phyloP scores from a whole-genome alignment of 2,888 invertebrate species.

The Apodemia mormo region DNA sequence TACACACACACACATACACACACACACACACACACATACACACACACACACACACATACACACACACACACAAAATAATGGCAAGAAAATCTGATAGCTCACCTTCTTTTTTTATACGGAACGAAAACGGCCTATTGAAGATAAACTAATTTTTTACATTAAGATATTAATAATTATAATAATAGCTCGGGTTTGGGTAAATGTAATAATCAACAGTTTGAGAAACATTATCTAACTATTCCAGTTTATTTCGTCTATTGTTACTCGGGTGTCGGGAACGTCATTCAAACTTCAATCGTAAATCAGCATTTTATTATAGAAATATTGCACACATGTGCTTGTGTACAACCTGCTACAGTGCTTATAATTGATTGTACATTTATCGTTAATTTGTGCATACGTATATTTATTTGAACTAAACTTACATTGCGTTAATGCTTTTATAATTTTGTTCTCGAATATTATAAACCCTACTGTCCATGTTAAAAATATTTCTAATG shows the following conservation, averaged over 20 bases:
- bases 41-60: too few relatives aligned
- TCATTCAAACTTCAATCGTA: constrained; percentile 24
- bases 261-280: constrained; percentile 13
- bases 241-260: constrained; percentile 23
- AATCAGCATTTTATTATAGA: background rate
- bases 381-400: background rate
- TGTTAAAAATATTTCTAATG: too few relatives aligned
- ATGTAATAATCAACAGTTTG: constrained; percentile 22
- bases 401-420: background rate
- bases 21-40: too few relatives aligned
- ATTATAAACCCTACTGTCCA: background rate
- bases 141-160: constrained; percentile 20
- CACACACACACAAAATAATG: constrained; percentile 30
- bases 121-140: constrained; percentile 31
- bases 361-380: background rate
- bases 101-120: constrained; percentile 32
- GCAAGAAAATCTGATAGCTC: constrained; percentile 32
- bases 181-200: background rate
- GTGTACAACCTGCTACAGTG: background rate
- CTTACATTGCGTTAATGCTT: background rate
- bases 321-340: background rate
- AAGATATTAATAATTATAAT: background rate
- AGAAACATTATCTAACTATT: constrained; percentile 21
- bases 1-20: too few relatives aligned
- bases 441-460: background rate